Percentiles rank a stretch among this genome's conserved stretches.
These are phyloP conservation scores for Sebastes melanostomus DNA, from an alignment of 2,797 vertebrate genomes.

Conservation along the genomic window DNA sequence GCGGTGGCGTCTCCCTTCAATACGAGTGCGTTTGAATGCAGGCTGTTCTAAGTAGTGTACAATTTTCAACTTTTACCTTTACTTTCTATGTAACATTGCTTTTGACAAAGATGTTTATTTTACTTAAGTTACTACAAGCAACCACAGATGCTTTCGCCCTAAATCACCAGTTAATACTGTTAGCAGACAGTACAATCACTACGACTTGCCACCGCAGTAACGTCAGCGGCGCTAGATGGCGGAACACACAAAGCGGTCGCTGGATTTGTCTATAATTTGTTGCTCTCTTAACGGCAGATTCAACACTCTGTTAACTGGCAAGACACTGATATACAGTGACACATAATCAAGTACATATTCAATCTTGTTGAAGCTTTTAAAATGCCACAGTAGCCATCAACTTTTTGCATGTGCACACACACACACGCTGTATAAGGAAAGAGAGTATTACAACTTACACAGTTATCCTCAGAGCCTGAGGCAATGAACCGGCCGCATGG, in stretches of 20 bases:
- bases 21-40: no score
- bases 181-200: no score
- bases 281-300: neutral
- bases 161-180: no score
- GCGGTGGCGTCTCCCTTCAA: no score
- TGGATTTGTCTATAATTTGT: neutral
- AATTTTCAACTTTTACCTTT: no score
- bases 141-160: no score
- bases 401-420: neutral
- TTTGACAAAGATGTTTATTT: no score
- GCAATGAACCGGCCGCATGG: constrained; percentile 89
- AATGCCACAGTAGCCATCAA: neutral
- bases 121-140: no score
- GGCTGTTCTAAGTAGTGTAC: no score
- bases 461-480: constrained; percentile 90
- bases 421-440: neutral
- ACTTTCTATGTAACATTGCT: no score
- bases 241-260: rapidly evolving
- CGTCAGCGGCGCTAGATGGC: no score
- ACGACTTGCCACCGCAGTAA: no score
- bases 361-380: neutral
- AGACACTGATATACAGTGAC: neutral
- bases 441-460: constrained; percentile 76
- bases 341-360: neutral
- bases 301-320: neutral